phyloP scores from a whole-genome alignment of 2,797 vertebrate species.

The Thunnus albacares region DNA sequence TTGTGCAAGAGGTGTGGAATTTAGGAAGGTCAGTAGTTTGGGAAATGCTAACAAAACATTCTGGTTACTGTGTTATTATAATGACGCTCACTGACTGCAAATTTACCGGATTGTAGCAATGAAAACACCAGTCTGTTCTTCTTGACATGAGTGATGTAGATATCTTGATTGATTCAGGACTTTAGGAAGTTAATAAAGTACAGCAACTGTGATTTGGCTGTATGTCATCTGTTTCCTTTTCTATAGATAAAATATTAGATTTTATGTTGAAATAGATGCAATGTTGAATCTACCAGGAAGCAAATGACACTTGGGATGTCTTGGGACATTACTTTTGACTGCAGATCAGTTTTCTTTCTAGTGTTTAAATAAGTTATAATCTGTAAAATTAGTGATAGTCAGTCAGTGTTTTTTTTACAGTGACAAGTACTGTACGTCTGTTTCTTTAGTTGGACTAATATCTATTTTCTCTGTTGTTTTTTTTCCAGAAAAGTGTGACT shows the following conservation, averaged over 20 bases:
- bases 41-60: not conserved
- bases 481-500: conserved; percentile 82
- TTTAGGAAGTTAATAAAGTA: not conserved
- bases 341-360: not conserved
- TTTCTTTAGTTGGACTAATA: conserved; percentile 3
- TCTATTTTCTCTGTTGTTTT: conserved; percentile 14
- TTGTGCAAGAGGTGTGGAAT: not conserved
- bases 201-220: not conserved
- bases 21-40: not conserved
- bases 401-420: not conserved
- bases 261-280: not conserved
- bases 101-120: not conserved
- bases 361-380: not conserved
- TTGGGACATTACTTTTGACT: not conserved
- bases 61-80: not conserved
- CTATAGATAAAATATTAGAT: not conserved
- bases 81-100: not conserved
- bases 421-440: not conserved
- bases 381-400: not conserved
- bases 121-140: not conserved
- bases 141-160: not conserved
- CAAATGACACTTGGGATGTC: not conserved
- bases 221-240: not conserved
- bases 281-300: not conserved
- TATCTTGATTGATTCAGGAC: not conserved